Base-by-base conservation (phyloP, 2,797 vertebrate genomes). In the Acropternis orthonyx region DNA sequence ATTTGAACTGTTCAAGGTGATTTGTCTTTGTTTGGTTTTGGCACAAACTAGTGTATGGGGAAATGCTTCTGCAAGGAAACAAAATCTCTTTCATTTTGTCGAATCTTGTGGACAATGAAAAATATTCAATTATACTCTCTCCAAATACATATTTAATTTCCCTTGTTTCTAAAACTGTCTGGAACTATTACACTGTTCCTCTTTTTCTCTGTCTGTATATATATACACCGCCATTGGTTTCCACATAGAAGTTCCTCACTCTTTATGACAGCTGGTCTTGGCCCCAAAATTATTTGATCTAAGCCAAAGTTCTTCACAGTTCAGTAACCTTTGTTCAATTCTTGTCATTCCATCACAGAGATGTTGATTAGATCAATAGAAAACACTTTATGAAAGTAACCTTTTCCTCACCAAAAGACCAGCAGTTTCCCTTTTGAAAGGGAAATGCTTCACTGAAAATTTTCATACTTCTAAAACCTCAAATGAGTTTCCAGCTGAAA, bases 21-120 rank as follows among this genome's bases (percentile, higher is more conserved):
- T 95, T 94, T 91, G 88, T 92, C 61, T 94, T 58, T 91, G 89
- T 77, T 68, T 95, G 56, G 91, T 88, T 95, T 83, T 96, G 91
- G 79, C 74, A 92, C 91, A 63, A 94, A 91, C 59, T 48, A 44
- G 71, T 67, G 75, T 71, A 92, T 46, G 82, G 88, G 54, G 86
- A 94, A 92, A 94, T 90, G 58, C 6, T 63, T 76, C 79, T 68
- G 15, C 46, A 71, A 86, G 63, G 58, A 84, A 92, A 92, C 48
- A 82, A 93, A 92, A 88, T 72, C 77, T 88, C 61, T 59, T 88
- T 89, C 78, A 63, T 95, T 93, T 85, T 78, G 54, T 46, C 22
- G 46, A 95, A 92, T 68, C 41, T 86, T 79, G 86, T 79, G 78
- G 89, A 95, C 79, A 93, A 55, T 92, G 67, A 85, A 63, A 30